Evolutionary conservation across 2,888 invertebrate species (phyloP), one percentile per base, ranked within the genome.

Genomic region (Meiosimyza decipiens): DNA sequence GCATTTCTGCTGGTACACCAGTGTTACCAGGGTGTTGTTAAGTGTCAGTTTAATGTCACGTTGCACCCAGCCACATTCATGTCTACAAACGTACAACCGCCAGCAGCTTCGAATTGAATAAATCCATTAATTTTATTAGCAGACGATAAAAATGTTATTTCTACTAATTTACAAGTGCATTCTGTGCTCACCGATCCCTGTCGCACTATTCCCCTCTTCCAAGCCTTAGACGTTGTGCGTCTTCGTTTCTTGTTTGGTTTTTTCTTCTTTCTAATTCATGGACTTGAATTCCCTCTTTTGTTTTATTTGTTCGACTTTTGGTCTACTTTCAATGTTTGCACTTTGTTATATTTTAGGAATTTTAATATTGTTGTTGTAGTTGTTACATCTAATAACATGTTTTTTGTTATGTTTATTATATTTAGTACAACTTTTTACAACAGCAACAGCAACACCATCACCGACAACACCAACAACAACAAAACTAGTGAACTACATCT

Each of bases 41-140:
- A 71, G 73, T 79, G 77, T 78, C 77, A 78, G 74, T 77, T 78
- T 78, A 75, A 79, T 76, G 79, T 79, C 79, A 77, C 76, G 78
- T 77, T 73, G 75, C 74, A 73, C 74, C 74, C 74, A 73, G 75
- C 74, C 73, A 64, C 72, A 49, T 55, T 33, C 52, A 57, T 15
- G 22, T 28, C n/a, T 64, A 54, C 73, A 62, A 54, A 55, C 22
- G 74, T 77, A 75, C 76, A 77, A 77, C 74, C 80, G 77, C 79
- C 81, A 79, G 79, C 80, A 81, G 77, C 76, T 77, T 79, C 74
- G 79, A 80, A 81, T 79, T 80, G 80, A 81, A 82, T 82, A 83
- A 82, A 82, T 85, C 84, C 85, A 85, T 85, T 85, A 82, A 84
- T 81, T 85, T 83, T 84, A 84, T 84, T 82, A 82, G 81, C 76